Evolutionary conservation across 2,888 invertebrate genomes (phyloP).

Genomic region (Erebia epiphron): DNA sequence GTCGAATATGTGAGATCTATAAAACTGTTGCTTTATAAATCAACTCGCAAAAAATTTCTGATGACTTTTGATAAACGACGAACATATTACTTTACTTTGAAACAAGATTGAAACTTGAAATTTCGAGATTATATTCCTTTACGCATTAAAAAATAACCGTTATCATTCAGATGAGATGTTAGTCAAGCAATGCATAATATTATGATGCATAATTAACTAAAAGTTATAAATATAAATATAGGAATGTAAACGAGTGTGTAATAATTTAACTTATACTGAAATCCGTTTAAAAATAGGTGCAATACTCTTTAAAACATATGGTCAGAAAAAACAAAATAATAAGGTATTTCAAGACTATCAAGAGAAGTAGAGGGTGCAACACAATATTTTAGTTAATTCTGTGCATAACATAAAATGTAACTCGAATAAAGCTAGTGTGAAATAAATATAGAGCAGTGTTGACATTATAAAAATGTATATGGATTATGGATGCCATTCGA

Average conservation of each 20-base stretch:
- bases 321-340: not conserved
- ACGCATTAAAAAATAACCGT: too few relatives aligned
- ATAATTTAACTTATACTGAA: too few relatives aligned
- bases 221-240: too few relatives aligned
- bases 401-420: not conserved
- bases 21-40: constrained; percentile 36
- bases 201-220: too few relatives aligned
- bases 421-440: constrained; percentile 15
- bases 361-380: not conserved
- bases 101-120: too few relatives aligned
- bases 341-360: not conserved
- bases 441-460: constrained; percentile 27
- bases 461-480: constrained; percentile 47
- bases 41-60: not conserved
- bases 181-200: too few relatives aligned
- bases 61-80: not conserved
- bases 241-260: too few relatives aligned
- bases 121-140: too few relatives aligned
- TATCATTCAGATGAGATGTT: too few relatives aligned
- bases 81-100: too few relatives aligned
- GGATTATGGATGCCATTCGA: constrained; percentile 50
- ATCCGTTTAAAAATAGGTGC: too few relatives aligned
- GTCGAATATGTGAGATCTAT: constrained; percentile 55
- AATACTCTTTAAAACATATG: too few relatives aligned
- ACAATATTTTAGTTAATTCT: not conserved